These are phyloP conservation scores for Poecilia picta DNA, from an alignment of 2,797 vertebrate species.

Conservation along the genomic window DNA sequence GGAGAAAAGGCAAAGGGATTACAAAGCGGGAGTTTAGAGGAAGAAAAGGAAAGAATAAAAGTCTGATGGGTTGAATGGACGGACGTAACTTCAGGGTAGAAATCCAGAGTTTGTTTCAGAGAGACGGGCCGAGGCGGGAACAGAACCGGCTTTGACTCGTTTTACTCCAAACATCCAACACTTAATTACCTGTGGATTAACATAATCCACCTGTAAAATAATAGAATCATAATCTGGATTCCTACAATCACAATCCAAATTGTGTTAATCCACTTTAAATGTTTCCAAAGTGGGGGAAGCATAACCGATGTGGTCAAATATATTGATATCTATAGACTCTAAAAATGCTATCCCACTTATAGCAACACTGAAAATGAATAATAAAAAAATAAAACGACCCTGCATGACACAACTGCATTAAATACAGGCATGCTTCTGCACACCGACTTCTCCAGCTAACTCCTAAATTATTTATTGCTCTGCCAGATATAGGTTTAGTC, in stretches of 20 bases:
- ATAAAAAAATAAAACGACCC: not conserved
- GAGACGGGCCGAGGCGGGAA: slow-evolving; percentile 38
- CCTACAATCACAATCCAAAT: not conserved
- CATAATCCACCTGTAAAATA: not conserved
- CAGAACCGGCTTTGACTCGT: slow-evolving; percentile 34
- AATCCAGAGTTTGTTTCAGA: slow-evolving; percentile 23
- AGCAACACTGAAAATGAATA: not conserved
- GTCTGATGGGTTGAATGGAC: slow-evolving; percentile 35
- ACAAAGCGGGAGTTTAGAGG: slow-evolving; percentile 29
- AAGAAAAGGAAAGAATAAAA: slow-evolving; percentile 34
- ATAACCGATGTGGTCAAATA: not conserved
- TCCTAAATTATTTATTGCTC: not conserved
- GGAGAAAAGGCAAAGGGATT: slow-evolving; percentile 19
- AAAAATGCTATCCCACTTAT: not conserved
- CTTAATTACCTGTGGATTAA: slow-evolving; percentile 14
- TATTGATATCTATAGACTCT: not conserved
- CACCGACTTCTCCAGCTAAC: not conserved
- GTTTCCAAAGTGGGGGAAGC: not conserved
- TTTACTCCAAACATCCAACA: slow-evolving; percentile 36
- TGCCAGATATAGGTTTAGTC: not conserved
- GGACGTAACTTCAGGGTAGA: slow-evolving; percentile 41
- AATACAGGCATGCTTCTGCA: not conserved
- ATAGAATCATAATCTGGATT: not conserved
- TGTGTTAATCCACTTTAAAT: not conserved
- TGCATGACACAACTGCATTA: not conserved